These are phyloP conservation scores for Trichomalopsis sarcophagae DNA, from an alignment of 1,140 invertebrate species.

Conservation along the genomic window DNA sequence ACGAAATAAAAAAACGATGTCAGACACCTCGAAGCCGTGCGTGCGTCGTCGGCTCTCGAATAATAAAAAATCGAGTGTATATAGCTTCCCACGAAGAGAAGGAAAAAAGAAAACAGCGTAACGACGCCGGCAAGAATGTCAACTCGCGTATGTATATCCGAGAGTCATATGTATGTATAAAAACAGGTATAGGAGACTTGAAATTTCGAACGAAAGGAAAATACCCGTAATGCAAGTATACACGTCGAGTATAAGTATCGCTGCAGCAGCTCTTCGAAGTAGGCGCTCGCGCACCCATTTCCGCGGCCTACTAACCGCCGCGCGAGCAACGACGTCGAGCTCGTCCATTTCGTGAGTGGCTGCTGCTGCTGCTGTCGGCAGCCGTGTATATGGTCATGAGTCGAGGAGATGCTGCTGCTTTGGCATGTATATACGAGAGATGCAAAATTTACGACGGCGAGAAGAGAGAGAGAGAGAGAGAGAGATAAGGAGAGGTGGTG, in stretches of 20 bases:
- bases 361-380: too few species aligned
- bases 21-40: neutral
- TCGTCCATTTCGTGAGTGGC: neutral
- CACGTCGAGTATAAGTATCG: neutral
- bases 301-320: slow-evolving; percentile 45
- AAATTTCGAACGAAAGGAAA: slow-evolving; percentile 50
- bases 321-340: neutral
- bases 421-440: neutral
- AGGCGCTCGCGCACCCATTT: slow-evolving; percentile 41
- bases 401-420: neutral
- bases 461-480: too few species aligned
- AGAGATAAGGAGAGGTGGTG: too few species aligned
- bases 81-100: neutral
- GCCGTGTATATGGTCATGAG: too few species aligned
- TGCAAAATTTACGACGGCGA: neutral
- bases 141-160: too few species aligned
- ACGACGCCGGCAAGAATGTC: neutral
- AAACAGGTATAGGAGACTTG: slow-evolving; percentile 5
- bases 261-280: neutral
- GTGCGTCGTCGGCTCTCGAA: slow-evolving; percentile 1
- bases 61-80: neutral
- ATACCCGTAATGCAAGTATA: slow-evolving; percentile 17
- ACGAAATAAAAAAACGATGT: neutral
- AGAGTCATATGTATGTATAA: neutral
- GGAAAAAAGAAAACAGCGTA: neutral